Evolutionary conservation across 1,140 invertebrate species (phyloP), one percentile per base, ranked within the genome.

Genomic region (Caenorhabditis brenneri): DNA sequence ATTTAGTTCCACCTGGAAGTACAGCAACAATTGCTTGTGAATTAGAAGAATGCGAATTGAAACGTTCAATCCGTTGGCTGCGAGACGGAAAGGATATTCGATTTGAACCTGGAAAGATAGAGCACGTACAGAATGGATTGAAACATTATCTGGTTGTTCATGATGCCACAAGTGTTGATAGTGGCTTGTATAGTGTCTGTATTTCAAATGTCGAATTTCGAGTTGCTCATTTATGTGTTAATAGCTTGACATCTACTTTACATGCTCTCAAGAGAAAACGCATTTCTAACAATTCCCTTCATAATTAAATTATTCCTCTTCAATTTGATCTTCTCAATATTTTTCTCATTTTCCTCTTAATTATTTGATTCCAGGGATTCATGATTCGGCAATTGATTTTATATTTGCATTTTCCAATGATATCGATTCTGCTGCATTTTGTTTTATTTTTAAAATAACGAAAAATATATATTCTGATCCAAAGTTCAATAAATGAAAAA

Each of bases 111-210:
- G 46, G 60, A 19, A 89, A 90, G 83, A 84, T 88, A 48, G 89
- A 90, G 51, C 89, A 91, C 65, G 89, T 90, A 9, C 81, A 87
- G 10, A 90, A 89, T 80, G 85, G 86, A 24, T 69, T 84, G 7
- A 89, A 90, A 46, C 89, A 90, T 74, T 90, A 90, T 79, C 55
- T 90, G 27, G 89, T 90, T 79, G 91, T 90, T 60, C 89, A 90
- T 79, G 84, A 89, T 82, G 85, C 89, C 15, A 79, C 88, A 27
- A 80, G 79, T 16, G 78, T 79, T 19, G 89, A 90, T 80, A 85
- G 84, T 46, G 88, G 88, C 12, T 81, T 90, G 53, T 90, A 90
- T 78, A 84, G 80, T 65, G 89, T 90, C n/a, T 55, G 83, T 19
- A 91, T 90, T 39, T 87, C 89, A 51, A 86, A 84, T 36, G 82